Evolutionary conservation across 2,888 invertebrate species (phyloP).

Genomic region (Sphaeridia pumilis): DNA sequence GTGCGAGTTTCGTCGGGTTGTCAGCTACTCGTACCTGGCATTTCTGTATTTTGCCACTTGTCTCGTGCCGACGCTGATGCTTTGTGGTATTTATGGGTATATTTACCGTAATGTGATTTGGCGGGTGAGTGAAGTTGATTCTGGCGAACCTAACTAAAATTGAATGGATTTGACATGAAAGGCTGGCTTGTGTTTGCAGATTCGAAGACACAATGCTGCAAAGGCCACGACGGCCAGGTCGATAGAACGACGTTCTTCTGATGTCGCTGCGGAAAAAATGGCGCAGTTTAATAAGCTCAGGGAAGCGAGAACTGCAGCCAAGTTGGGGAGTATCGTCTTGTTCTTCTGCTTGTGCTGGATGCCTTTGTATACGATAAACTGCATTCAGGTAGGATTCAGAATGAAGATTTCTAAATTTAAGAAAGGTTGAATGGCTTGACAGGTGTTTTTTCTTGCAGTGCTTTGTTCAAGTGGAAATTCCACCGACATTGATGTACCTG

Average conservation of each 20-base stretch:
- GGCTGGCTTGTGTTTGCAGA: no score
- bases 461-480: conserved; percentile 53
- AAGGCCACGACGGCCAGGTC: conserved; percentile 54
- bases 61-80: conserved; percentile 68
- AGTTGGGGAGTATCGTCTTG: conserved; percentile 76
- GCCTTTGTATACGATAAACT: conserved; percentile 83
- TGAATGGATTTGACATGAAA: no score
- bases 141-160: no score
- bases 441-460: neutral
- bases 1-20: conserved; percentile 78
- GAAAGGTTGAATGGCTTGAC: neutral
- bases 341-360: conserved; percentile 94
- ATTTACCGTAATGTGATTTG: conserved; percentile 77
- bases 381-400: conserved; percentile 57
- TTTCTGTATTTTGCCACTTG: conserved; percentile 87
- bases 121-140: conserved; percentile 41
- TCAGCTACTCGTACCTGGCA: conserved; percentile 81
- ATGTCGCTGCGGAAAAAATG: neutral
- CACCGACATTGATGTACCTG: conserved; percentile 58
- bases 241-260: conserved; percentile 34
- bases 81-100: conserved; percentile 76
- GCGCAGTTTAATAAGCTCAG: conserved; percentile 46
- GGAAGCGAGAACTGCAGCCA: conserved; percentile 84
- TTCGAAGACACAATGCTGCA: neutral
- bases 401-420: conserved; percentile 41